Conservation (phyloP, 2,888 invertebrate species). For the Cremastinae sp. region DNA sequence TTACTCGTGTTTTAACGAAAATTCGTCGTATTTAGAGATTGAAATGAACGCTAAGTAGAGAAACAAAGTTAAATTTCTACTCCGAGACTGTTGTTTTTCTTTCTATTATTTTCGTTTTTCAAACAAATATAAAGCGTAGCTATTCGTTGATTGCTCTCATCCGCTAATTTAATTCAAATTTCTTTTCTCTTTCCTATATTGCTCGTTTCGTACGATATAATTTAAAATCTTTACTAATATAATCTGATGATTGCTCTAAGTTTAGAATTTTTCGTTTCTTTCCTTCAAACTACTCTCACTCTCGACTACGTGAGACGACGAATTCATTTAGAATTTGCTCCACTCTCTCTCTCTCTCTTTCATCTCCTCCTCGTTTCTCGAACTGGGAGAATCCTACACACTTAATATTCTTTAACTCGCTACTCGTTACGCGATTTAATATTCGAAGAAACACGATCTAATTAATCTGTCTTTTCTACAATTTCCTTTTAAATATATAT, state of each 20-base stretch:
- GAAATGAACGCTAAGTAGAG: constrained; percentile 23
- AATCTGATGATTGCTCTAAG: constrained; percentile 48
- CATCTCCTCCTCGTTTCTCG: not conserved
- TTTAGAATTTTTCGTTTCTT: constrained; percentile 42
- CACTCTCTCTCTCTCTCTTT: constrained; percentile 21
- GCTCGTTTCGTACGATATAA: constrained; percentile 39
- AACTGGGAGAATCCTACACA: constrained; percentile 37
- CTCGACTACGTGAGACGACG: constrained; percentile 31
- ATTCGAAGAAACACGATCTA: constrained; percentile 56
- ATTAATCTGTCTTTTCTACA: constrained; percentile 32
- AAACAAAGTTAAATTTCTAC: constrained; percentile 24
- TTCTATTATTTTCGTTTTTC: not conserved
- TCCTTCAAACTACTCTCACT: constrained; percentile 15
- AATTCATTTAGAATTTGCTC: constrained; percentile 56
- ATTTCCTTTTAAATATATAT: constrained; percentile 24
- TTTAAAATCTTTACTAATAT: constrained; percentile 44
- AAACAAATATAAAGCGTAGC: constrained; percentile 47
- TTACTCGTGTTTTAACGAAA: constrained; percentile 32
- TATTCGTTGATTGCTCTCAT: constrained; percentile 70
- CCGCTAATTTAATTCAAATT: constrained; percentile 59
- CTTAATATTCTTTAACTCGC: constrained; percentile 42
- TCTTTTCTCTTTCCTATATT: constrained; percentile 34
- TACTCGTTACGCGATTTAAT: constrained; percentile 50
- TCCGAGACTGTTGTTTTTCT: not conserved
- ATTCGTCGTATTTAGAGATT: constrained; percentile 39